A percentile compares a stretch with the other conserved stretches of the same genome.
Conservation (phyloP, 2,797 vertebrate species). For the Notoglanidium macrostoma region DNA sequence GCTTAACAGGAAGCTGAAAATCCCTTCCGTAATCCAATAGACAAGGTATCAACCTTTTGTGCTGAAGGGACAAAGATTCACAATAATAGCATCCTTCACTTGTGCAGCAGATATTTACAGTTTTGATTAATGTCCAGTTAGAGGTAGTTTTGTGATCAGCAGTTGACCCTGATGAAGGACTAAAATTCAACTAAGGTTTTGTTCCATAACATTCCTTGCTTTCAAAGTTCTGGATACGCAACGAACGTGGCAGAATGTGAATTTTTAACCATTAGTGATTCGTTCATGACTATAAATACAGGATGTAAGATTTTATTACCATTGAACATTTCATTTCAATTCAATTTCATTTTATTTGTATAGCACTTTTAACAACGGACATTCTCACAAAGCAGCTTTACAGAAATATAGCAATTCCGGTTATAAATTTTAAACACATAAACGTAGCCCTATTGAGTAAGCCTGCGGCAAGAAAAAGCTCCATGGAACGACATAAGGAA, state of each 20-base stretch:
- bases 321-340: too few relatives aligned
- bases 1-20: slow-evolving; percentile 86
- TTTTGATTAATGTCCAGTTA: slow-evolving; percentile 2
- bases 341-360: too few relatives aligned
- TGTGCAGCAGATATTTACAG: background rate
- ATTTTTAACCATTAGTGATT: background rate
- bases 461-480: too few relatives aligned
- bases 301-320: too few relatives aligned
- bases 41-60: slow-evolving; percentile 63
- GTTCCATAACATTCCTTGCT: background rate
- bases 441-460: too few relatives aligned
- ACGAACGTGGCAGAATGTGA: background rate
- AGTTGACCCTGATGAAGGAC: background rate
- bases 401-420: too few relatives aligned
- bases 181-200: too few relatives aligned
- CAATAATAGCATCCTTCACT: background rate
- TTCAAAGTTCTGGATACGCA: background rate
- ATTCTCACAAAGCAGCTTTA: too few relatives aligned
- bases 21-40: slow-evolving; percentile 90
- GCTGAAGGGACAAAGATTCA: background rate
- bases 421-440: too few relatives aligned
- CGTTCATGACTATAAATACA: background rate
- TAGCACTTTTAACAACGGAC: too few relatives aligned
- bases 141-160: background rate
- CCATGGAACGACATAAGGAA: too few relatives aligned